These are phyloP conservation scores for Geotrypetes seraphini DNA, from an alignment of 2,797 vertebrate genomes.

Conservation along the genomic window DNA sequence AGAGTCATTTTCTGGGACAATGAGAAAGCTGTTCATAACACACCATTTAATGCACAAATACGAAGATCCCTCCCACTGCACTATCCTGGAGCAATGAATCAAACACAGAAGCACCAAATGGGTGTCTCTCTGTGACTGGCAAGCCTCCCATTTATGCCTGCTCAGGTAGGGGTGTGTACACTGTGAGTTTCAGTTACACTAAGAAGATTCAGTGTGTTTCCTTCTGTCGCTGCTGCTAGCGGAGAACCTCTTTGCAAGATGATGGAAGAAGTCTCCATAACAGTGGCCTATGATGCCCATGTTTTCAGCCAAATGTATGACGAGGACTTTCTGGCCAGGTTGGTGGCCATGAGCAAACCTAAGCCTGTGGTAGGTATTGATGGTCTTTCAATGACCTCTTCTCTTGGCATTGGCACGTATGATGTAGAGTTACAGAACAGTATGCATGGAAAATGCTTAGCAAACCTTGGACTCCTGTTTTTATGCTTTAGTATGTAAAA, in stretches of 20 bases:
- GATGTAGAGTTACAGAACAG: too few species aligned
- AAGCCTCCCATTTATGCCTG: constrained; percentile 23
- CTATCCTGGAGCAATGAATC: constrained; percentile 10
- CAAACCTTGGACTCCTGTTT: too few species aligned
- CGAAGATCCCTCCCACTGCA: background rate
- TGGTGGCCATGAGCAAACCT: constrained; percentile 86
- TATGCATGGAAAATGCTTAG: too few species aligned
- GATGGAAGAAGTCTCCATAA: constrained; percentile 97
- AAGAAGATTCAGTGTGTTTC: constrained; percentile 16
- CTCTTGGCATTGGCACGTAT: too few species aligned
- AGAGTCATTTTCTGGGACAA: background rate
- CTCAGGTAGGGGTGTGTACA: constrained; percentile 37
- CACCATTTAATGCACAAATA: constrained; percentile 8
- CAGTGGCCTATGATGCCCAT: constrained; percentile 88
- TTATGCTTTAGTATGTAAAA: too few species aligned
- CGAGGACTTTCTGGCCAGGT: constrained; percentile 76
- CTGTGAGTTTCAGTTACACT: constrained; percentile 12
- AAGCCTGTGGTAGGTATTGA: constrained; percentile 76
- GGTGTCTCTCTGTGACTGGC: background rate
- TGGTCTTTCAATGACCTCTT: background rate
- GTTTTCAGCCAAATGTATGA: constrained; percentile 82
- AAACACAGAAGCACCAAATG: constrained; percentile 9
- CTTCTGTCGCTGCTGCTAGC: constrained; percentile 6
- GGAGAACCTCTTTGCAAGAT: constrained; percentile 54
- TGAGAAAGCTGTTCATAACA: constrained; percentile 21